These are phyloP conservation scores for Echiichthys vipera DNA, from an alignment of 2,797 vertebrate species.

Conservation along the genomic window DNA sequence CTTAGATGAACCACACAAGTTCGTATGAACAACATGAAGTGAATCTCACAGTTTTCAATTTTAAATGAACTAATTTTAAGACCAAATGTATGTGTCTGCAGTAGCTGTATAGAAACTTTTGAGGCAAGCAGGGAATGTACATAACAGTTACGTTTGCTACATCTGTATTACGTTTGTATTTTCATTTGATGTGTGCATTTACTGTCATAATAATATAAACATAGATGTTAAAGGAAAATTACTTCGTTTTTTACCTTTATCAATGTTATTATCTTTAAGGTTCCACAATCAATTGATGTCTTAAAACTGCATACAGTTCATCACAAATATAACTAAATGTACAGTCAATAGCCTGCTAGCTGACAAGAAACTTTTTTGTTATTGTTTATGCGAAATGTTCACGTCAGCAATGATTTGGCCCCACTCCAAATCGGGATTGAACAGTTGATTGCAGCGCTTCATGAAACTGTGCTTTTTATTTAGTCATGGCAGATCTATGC, in stretches of 20 bases:
- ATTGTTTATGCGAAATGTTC: background rate
- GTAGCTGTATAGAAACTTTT: background rate
- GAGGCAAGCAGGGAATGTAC: too few species aligned
- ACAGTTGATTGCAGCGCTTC: too few species aligned
- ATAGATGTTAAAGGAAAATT: background rate
- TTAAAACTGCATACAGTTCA: background rate
- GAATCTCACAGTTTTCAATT: background rate
- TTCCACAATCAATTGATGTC: too few species aligned
- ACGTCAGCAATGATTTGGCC: background rate
- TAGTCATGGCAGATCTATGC: too few species aligned
- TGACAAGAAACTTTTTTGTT: background rate
- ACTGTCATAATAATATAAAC: background rate
- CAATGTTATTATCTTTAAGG: too few species aligned
- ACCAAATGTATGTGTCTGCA: background rate
- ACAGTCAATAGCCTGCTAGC: background rate
- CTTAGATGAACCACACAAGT: conserved; percentile 12
- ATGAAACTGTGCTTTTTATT: too few species aligned
- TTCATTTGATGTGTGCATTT: background rate
- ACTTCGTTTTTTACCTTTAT: background rate
- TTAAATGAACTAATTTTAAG: background rate
- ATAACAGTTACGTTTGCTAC: too few species aligned
- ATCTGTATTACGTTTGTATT: too few species aligned
- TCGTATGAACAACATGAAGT: background rate
- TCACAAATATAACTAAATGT: background rate
- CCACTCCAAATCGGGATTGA: background rate